Conservation (phyloP, 2,113 vertebrate genomes). For the Pelecanus crispus region DNA sequence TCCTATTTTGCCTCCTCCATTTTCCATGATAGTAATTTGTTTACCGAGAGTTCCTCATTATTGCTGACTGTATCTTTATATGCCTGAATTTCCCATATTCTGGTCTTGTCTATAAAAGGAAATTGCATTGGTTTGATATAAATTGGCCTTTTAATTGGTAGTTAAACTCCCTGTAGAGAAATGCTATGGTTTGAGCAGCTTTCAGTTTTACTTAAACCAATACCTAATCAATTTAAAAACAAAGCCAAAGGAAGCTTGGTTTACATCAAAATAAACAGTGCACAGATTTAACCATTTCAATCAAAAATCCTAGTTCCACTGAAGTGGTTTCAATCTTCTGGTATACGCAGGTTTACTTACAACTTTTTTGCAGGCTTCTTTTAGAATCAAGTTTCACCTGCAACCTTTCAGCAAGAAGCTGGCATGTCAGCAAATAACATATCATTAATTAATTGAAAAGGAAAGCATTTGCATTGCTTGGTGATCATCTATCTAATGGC, state of each 20-base stretch:
- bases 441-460: neutral
- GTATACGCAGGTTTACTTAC: neutral
- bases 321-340: neutral
- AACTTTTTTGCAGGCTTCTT: neutral
- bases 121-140: constrained; percentile 25
- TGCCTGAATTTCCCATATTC: neutral
- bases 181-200: neutral
- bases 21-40: constrained; percentile 17
- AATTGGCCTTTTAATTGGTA: constrained; percentile 47
- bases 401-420: neutral
- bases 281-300: neutral
- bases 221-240: neutral
- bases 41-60: constrained; percentile 39
- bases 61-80: constrained; percentile 3
- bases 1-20: constrained; percentile 11
- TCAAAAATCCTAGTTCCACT: neutral
- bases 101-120: neutral
- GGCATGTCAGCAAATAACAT: neutral
- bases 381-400: neutral
- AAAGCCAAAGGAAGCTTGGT: neutral
- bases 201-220: constrained; percentile 27
- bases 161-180: neutral
- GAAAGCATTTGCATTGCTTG: neutral
- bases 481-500: neutral
- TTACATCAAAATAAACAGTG: neutral